Evolutionary conservation across 2,113 vertebrate species (phyloP).

Genomic region (Marmota flaviventris): DNA sequence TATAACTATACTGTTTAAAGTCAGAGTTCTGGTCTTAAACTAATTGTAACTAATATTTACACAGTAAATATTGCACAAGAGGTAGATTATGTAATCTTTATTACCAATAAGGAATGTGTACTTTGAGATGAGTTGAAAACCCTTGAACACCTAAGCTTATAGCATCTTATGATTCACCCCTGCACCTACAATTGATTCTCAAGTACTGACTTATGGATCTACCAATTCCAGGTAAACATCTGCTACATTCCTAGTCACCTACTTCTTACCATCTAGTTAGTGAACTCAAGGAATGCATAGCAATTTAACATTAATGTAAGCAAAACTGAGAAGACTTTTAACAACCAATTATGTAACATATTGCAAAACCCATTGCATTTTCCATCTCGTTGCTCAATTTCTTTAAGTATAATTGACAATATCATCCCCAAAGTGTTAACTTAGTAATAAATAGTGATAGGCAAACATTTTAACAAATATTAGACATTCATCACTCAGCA

Average conservation of each 20-base stretch:
- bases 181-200: neutral
- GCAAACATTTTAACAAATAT: conserved; percentile 16
- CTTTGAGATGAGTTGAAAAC: conserved; percentile 51
- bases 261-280: neutral
- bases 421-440: neutral
- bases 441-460: neutral
- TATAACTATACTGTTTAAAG: neutral
- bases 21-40: neutral
- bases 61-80: conserved; percentile 6
- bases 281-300: neutral
- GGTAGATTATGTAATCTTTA: conserved; percentile 18
- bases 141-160: neutral
- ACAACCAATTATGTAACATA: neutral
- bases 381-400: neutral
- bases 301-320: neutral
- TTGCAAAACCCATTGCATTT: conserved; percentile 28
- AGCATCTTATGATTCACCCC: neutral
- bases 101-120: neutral
- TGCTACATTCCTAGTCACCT: neutral
- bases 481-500: neutral
- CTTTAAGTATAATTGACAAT: conserved; percentile 13
- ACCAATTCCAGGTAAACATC: neutral
- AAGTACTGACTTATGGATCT: neutral
- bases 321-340: conserved; percentile 7
- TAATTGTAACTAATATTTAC: neutral